phyloP scores from a whole-genome alignment of 2,797 vertebrate species.

The Artibeus jamaicensis region DNA sequence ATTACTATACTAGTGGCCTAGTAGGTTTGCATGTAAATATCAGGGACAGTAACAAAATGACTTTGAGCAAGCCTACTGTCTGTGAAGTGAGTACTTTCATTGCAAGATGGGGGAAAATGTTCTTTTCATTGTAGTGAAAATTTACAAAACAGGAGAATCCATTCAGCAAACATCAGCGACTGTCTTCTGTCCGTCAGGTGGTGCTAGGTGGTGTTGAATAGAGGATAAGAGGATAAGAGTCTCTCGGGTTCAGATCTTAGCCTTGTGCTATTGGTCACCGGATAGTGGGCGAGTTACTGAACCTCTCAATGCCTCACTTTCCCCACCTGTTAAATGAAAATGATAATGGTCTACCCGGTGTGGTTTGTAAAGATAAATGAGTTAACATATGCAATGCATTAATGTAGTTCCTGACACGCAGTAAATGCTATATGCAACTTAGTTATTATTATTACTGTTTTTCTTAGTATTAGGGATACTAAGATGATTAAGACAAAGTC shows the following conservation, averaged over 20 bases:
- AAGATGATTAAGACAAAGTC: not conserved
- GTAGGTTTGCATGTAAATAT: not conserved
- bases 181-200: not conserved
- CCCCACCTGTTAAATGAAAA: not conserved
- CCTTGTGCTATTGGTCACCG: not conserved
- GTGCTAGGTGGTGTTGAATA: not conserved
- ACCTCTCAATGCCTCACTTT: not conserved
- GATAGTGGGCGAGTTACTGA: not conserved
- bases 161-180: not conserved
- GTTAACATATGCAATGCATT: not conserved
- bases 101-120: not conserved
- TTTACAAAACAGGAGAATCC: not conserved
- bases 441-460: not conserved
- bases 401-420: not conserved
- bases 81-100: not conserved
- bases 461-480: not conserved
- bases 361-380: not conserved
- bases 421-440: not conserved
- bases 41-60: not conserved
- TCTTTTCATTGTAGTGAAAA: conserved; percentile 10
- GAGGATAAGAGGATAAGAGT: not conserved
- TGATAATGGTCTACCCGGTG: not conserved
- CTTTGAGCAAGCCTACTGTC: not conserved
- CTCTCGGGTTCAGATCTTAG: not conserved
- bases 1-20: not conserved